Evolutionary conservation across 2,888 invertebrate genomes (phyloP), one percentile per base, ranked within the genome.

Genomic region (Bursaphelenchus okinawaensis): DNA sequence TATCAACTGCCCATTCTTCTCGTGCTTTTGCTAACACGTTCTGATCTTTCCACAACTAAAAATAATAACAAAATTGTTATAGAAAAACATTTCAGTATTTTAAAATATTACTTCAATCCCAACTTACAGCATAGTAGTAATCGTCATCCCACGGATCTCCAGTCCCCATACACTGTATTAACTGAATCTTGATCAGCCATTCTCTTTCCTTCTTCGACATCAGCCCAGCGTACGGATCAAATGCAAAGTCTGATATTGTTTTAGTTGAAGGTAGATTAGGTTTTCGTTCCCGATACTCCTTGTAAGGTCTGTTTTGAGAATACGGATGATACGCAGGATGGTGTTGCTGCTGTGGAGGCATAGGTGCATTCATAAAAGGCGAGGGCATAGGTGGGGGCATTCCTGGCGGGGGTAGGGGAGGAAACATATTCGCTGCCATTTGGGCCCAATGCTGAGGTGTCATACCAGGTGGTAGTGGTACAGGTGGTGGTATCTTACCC

Each of bases 101-200:
- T 19, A 40, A 40, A 40, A 16, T 19, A 55, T n/a, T n/a, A n/a
- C n/a, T n/a, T n/a, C n/a, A n/a, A n/a, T n/a, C n/a, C n/a, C n/a
- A n/a, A 62, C 58, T 28, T 28, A 80, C 78, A 60, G 92, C 92
- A 81, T 91, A 95, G 82, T 98, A 98, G 83, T 91, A 98, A 84
- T 98, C 98, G 83, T 96, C 94, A 76, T 93, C 89, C 83, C 92
- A 93, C 0, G 96, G 95, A 67, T 94, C 92, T 60, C 92, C 93
- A 0, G 92, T 92, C 82, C 93, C 92, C 51, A 70, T 55, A 52
- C 77, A 76, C 82, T 95, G 95, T 67, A 93, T 84, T 83, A 93
- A 86, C 83, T 96, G 96, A 74, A 98, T 95, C 83, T 92, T 93
- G 71, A 93, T 89, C 12, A 98, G 86, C 93, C 95, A 95, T 75